Percentiles rank a stretch among this genome's conserved stretches.
phyloP scores from a whole-genome alignment of 2,888 invertebrate genomes.

The Nymphalis polychloros region DNA sequence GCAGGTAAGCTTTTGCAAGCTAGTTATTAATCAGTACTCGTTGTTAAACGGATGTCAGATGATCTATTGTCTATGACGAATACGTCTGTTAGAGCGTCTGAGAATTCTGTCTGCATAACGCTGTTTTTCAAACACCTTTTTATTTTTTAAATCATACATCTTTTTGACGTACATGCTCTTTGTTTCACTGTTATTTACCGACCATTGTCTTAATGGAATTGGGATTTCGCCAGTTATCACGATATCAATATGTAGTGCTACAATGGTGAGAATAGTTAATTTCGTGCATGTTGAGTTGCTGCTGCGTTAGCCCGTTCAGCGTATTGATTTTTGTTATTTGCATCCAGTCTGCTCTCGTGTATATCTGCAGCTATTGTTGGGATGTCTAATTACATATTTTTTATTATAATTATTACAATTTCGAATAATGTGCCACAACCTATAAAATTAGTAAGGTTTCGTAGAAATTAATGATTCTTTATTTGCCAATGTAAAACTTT shows the following conservation, averaged over 20 bases:
- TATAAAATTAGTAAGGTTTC: background rate
- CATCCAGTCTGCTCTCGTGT: slow-evolving; percentile 75
- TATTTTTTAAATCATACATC: slow-evolving; percentile 41
- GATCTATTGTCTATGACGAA: slow-evolving; percentile 68
- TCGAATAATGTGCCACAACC: slow-evolving; percentile 32
- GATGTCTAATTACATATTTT: slow-evolving; percentile 60
- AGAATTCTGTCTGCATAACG: slow-evolving; percentile 58
- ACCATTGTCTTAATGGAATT: slow-evolving; percentile 34
- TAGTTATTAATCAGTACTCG: slow-evolving; percentile 66
- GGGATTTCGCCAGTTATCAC: slow-evolving; percentile 24
- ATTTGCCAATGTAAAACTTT: background rate
- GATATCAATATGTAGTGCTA: slow-evolving; percentile 41
- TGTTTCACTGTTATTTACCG: slow-evolving; percentile 37
- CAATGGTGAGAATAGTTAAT: slow-evolving; percentile 62
- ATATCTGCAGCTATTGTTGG: slow-evolving; percentile 74
- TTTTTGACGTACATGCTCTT: slow-evolving; percentile 27
- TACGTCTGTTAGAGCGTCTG: slow-evolving; percentile 57
- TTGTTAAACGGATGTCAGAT: slow-evolving; percentile 65
- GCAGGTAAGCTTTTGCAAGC: slow-evolving; percentile 25
- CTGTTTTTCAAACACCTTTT: slow-evolving; percentile 33
- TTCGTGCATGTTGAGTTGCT: slow-evolving; percentile 69
- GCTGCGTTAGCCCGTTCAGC: slow-evolving; percentile 61
- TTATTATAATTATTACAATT: slow-evolving; percentile 41
- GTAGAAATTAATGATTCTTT: background rate
- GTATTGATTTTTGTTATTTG: slow-evolving; percentile 81